A percentile compares a stretch with the other conserved stretches of the same genome.
These are phyloP conservation scores for Okamejei kenojei DNA, from an alignment of 2,797 vertebrate species.

Conservation along the genomic window DNA sequence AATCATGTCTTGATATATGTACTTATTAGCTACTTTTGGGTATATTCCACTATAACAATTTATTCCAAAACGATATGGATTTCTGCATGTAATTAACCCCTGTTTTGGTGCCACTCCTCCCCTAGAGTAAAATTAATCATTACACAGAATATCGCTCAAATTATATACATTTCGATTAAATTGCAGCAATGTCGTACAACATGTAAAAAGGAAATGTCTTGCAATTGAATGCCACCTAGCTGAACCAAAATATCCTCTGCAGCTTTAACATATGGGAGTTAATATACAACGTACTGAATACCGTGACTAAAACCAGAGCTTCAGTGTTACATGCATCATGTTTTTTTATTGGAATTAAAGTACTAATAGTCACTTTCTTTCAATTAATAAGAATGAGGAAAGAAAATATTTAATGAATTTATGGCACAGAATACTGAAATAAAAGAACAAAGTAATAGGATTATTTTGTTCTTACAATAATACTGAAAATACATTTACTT, in stretches of 20 bases:
- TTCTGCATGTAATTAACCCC: neutral
- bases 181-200: neutral
- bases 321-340: neutral
- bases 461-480: neutral
- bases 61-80: neutral
- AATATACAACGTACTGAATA: neutral
- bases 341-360: conserved; percentile 9
- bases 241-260: neutral
- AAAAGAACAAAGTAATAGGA: conserved; percentile 16
- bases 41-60: neutral
- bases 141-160: neutral
- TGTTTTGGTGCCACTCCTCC: neutral
- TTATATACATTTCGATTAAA: neutral
- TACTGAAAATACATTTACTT: neutral
- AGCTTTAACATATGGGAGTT: neutral
- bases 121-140: neutral
- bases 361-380: conserved; percentile 5
- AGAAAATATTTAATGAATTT: neutral
- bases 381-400: neutral
- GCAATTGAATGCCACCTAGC: conserved; percentile 30
- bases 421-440: neutral
- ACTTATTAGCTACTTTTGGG: neutral
- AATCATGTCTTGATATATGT: neutral
- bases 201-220: neutral
- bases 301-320: neutral